phyloP scores from a whole-genome alignment of 2,888 invertebrate genomes.

The Drosophila diplacantha region DNA sequence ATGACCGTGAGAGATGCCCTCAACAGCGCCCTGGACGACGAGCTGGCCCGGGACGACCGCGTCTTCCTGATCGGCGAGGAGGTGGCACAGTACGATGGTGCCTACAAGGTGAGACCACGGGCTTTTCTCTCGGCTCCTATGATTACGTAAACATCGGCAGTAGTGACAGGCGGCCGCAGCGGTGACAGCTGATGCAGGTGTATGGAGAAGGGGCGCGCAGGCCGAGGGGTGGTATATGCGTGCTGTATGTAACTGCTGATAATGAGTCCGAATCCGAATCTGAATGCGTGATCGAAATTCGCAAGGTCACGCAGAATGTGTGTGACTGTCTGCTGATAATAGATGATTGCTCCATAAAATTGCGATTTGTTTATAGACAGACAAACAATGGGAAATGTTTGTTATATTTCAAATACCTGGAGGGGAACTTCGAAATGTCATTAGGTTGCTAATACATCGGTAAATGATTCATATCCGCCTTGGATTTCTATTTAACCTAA shows the following conservation, averaged over 20 bases:
- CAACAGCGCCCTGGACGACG: slow-evolving; percentile 97
- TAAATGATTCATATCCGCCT: no score
- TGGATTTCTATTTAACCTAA: neutral
- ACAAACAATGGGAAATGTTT: neutral
- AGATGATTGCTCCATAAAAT: slow-evolving; percentile 4
- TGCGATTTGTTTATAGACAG: slow-evolving; percentile 23
- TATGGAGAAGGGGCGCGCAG: neutral
- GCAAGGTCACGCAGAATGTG: slow-evolving; percentile 46
- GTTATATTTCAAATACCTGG: neutral
- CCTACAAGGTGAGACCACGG: slow-evolving; percentile 89
- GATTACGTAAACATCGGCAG: slow-evolving; percentile 71
- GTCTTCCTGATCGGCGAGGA: slow-evolving; percentile 97
- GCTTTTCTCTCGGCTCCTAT: slow-evolving; percentile 25
- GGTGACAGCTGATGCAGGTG: slow-evolving; percentile 46
- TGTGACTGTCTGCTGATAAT: slow-evolving; percentile 27
- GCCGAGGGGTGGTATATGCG: slow-evolving; percentile 13
- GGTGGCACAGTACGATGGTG: slow-evolving; percentile 99
- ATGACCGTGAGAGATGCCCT: slow-evolving; percentile 98
- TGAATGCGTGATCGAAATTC: slow-evolving; percentile 27
- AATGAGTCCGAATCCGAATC: slow-evolving; percentile 8
- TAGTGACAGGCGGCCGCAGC: slow-evolving; percentile 29
- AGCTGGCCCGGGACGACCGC: slow-evolving; percentile 93
- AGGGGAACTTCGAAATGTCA: no score
- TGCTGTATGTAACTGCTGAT: slow-evolving; percentile 38
- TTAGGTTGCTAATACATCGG: no score